Base-by-base conservation (phyloP, 1,140 invertebrate species). In the Heliconius himera region DNA sequence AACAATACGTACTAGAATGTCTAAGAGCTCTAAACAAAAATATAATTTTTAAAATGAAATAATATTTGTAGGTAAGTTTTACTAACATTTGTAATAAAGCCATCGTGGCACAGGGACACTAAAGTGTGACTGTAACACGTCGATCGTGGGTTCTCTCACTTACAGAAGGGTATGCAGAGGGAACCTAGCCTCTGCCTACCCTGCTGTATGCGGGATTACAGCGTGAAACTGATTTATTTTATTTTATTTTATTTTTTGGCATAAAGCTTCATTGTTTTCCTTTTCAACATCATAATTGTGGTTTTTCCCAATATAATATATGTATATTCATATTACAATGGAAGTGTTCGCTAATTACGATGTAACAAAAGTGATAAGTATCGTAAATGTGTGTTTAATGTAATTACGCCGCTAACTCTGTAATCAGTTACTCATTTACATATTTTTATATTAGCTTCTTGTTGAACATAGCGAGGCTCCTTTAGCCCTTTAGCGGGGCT, bases 241-340 rank as follows among this genome's bases (percentile, higher is more conserved):
- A 36, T 33, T 36, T 36, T 1, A 36, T 1, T 36, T 36, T 8
- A 36, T 36, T 36, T 36, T 36, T 36, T 6, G 6, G 60, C 22
- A 29, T 16, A 66, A 29, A 66, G 13, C 0, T 29, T 66, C 26
- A 29, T 66, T 29, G 26, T 66, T 66, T 26, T 29, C 6, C 22
- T 66, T 29, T 66, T 66, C 22, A 66, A 66, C 60, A 29, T 66
- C 6, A 16, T 66, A 66, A 29, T 29, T 29, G 26, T 66, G 26
- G 60, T 66, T 66, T 66, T 66, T 29, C 60, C 60, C 16, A 66
- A 66, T 66, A 66, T 29, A 26, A 1, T 26, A 1, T 26, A 66
- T 29, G 60, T 29, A 29, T 66, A 66, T 66, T 66, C 22, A 66
- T 66, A 66, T 66, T 66, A 66, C 60, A 66, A 66, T 66, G 60